Evolutionary conservation across 1,140 invertebrate genomes (phyloP), one percentile per base, ranked within the genome.

Genomic region (Diprion similis): DNA sequence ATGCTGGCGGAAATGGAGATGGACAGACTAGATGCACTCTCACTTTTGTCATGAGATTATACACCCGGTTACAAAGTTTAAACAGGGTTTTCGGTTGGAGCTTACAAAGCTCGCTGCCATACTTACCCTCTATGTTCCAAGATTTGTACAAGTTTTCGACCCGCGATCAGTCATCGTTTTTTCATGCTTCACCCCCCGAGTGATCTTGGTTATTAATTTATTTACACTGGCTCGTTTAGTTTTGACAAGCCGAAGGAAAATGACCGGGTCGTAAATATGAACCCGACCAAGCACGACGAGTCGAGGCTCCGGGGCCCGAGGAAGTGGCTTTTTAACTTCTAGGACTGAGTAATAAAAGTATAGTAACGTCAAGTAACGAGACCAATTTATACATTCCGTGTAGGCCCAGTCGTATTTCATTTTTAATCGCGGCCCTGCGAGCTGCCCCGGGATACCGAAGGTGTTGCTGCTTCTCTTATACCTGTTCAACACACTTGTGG

Each of bases 321-420:
- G 24, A 37, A 37, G 24, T 37, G 24, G 24, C 51, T 59, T 59
- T 59, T 59, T 17, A 15, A 59, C 6, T 17, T 59, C 51, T 59
- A 59, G 51, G 51, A 37, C n/a, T 4, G 51, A 59, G 51, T 59
- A 59, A 59, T 59, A 59, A 59, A 59, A 59, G 51, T 59, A 17
- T 59, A 59, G 11, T 15, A 59, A 13, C 51, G 51, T 59, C 51
- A 59, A 59, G 51, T 59, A 59, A 59, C 51, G n/a, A 59, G 51
- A 59, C 51, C 51, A 59, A 59, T 59, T 59, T 59, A 59, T 59
- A 59, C 51, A 59, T 59, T 59, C 51, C 51, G 51, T 59, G 51
- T 59, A 17, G 51, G 51, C 51, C 51, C n/a, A 59, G 51, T 59
- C 51, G 51, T 59, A 59, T 59, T 59, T 59, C 51, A 59, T 59